These are phyloP conservation scores for Anabacerthia variegaticeps DNA, from an alignment of 2,797 vertebrate genomes.

Conservation along the genomic window DNA sequence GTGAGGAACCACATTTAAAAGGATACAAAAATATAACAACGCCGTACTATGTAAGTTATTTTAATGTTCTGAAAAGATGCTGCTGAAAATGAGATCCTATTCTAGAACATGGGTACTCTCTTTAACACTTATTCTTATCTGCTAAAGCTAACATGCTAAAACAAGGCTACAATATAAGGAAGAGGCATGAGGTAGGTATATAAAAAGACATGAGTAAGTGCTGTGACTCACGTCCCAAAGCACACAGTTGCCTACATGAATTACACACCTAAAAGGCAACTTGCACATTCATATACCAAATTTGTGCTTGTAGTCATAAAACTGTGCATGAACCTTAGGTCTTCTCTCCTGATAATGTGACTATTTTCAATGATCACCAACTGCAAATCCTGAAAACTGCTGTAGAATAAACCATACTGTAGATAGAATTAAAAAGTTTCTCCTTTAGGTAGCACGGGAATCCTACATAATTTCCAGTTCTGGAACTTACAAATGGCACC, in stretches of 20 bases:
- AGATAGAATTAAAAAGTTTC: neutral
- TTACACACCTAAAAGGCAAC: neutral
- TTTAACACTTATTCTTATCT: neutral
- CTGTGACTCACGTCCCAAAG: conserved; percentile 42
- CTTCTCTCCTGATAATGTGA: neutral
- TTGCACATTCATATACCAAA: neutral
- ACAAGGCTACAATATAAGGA: neutral
- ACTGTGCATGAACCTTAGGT: neutral
- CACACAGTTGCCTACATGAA: conserved; percentile 17
- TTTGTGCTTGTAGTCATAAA: neutral
- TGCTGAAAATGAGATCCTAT: neutral
- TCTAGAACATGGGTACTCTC: neutral
- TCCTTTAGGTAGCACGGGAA: neutral
- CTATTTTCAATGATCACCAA: neutral
- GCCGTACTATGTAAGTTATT: neutral
- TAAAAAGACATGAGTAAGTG: conserved; percentile 53
- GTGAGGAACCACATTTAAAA: neutral
- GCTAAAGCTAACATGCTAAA: neutral
- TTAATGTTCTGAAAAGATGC: neutral
- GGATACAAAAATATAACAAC: neutral
- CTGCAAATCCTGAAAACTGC: neutral
- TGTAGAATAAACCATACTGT: neutral
- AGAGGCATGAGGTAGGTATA: conserved; percentile 9
- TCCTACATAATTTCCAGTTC: neutral
- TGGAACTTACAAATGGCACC: neutral